Base-by-base conservation (phyloP, 2,797 vertebrate genomes). In the Geotrypetes seraphini region DNA sequence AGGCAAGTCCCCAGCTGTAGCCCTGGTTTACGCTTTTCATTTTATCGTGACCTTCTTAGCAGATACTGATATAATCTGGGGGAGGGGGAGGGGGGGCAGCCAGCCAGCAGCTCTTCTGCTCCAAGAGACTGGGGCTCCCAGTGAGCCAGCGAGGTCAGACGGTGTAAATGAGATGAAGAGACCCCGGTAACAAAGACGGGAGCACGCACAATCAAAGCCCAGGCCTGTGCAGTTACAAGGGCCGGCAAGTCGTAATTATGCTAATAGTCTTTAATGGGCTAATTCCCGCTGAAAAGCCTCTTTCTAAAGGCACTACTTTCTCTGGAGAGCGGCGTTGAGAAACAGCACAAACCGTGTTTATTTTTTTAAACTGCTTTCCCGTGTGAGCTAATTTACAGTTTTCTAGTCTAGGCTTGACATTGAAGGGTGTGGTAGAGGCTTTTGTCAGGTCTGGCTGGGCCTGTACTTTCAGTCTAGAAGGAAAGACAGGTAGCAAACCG, bases 21-120 rank as follows among this genome's bases (percentile, higher is more conserved):
- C 86, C 78, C 84, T 75, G 81, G 86, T 88, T 89, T 86, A 85
- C 82, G 86, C 86, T 85, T 77, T 95, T 92, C 86, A 90, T 93
- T 94, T 89, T 78, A 73, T 85, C 71, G 67, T 96, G 91, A 96
- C 92, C 92, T 97, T 92, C 91, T 93, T 90, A 92, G 90, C 81
- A 76, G 74, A 86, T 79, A 83, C 86, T 78, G 85, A 82, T 87
- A 89, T 87, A 88, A 92, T 93, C 88, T 88, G 53, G 56, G 69
- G 4, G 24, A 17, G 69, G 57, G 67, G 74, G 61, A 66, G n/a
- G n/a, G n/a, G n/a, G n/a, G n/a, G n/a, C n/a, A n/a, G n/a, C n/a
- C n/a, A 78, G 69, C 61, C 69, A 78, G 71, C 71, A 66, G 78
- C 70, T 78, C 73, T 77, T 66, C 36, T 59, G 75, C 78, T 69